Evolutionary conservation across 2,888 invertebrate genomes (phyloP).

Genomic region (Omphaloscelis lunosa): DNA sequence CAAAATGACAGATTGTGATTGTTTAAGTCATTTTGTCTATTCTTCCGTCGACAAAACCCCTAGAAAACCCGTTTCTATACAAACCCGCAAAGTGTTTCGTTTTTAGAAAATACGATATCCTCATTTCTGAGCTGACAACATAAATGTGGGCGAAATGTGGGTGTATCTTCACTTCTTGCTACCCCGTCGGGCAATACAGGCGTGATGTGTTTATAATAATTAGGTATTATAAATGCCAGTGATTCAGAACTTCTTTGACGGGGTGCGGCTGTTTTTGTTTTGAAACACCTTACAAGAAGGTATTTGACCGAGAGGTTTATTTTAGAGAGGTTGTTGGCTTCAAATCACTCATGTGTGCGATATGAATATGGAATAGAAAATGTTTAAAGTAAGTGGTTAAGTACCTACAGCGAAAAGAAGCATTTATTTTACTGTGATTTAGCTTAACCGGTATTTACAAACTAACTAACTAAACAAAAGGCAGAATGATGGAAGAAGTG

Average conservation of each 20-base stretch:
- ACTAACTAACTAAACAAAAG: neutral
- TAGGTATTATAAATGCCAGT: neutral
- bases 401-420: neutral
- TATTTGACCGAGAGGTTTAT: conserved; percentile 66
- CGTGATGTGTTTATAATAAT: neutral
- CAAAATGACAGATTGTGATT: too few relatives aligned
- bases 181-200: neutral
- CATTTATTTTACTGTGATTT: conserved; percentile 1
- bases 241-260: conserved; percentile 14
- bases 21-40: too few relatives aligned
- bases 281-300: conserved; percentile 45
- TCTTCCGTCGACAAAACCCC: neutral
- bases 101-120: neutral
- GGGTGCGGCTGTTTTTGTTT: conserved; percentile 36
- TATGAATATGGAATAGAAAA: conserved; percentile 42
- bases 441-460: neutral
- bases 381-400: neutral
- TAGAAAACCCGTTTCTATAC: too few relatives aligned
- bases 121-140: neutral
- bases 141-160: too few relatives aligned
- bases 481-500: too few relatives aligned
- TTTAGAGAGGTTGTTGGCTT: conserved; percentile 68
- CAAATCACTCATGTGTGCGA: conserved; percentile 66
- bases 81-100: neutral
- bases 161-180: too few relatives aligned